Base-by-base conservation (phyloP, 2,888 invertebrate genomes). In the Abrostola tripartita region DNA sequence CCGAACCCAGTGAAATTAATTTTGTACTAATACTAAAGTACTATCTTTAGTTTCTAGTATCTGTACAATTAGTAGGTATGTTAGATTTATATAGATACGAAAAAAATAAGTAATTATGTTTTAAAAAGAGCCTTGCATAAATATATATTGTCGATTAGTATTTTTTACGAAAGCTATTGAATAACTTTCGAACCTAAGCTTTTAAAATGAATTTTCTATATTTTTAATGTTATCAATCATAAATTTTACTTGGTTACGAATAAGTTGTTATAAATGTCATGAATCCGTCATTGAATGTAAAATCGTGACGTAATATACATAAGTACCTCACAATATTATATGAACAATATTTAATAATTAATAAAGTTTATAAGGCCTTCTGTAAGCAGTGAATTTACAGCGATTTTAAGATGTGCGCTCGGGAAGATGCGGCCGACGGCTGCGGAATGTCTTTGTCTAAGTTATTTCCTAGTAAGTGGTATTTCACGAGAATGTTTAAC, bases 401-500 rank as follows among this genome's bases (percentile, higher is more conserved):
- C 24, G 24, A 74, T 71, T 65, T 65, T 53, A 68, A 57, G 54
- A 41, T 53, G 24, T 52, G 24, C 47, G 62, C 66, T 44, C 37
- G 36, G 52, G 38, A 47, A 64, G 62, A 55, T 52, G 72, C 53
- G 64, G 63, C 83, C 83, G 81, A 55, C 83, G 83, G 84, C 79
- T 71, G 42, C 77, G 85, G 85, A 81, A 84, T 84, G 78, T 76
- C 81, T 84, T 83, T 81, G 80, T 72, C 40, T 52, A 54, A 77
- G 54, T 63, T 0, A 76, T 77, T 71, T 70, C 66, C 69, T 79
- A 73, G 69, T 63, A 75, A 67, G 68, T 44, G 67, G 63, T 38
- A 59, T 58, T 37, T n/a, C 49, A 54, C 49, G 53, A 65, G 35
- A n/a, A 44, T 60, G 35, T n/a, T 36, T 56, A 54, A 40, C 49